phyloP scores from a whole-genome alignment of 1,140 invertebrate genomes.

The Bombus superbus region DNA sequence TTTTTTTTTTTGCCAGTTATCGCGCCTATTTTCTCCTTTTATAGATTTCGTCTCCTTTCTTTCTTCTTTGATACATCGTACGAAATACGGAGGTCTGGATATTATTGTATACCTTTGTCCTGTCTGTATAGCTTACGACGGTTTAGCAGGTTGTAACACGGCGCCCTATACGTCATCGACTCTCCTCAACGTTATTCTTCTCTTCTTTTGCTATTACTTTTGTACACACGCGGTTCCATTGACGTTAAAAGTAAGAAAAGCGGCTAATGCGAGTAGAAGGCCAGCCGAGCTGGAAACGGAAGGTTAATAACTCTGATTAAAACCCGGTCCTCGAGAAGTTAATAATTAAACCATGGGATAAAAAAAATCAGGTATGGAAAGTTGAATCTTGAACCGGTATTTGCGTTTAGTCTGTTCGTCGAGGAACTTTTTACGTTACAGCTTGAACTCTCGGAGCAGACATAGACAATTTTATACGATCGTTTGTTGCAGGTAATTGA shows the following conservation, averaged over 20 bases:
- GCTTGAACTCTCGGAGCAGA: background rate
- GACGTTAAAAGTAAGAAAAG: background rate
- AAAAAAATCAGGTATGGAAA: background rate
- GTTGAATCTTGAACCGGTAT: background rate
- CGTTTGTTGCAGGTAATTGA: background rate
- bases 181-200: too few relatives aligned
- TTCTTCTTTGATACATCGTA: too few relatives aligned
- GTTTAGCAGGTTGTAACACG: too few relatives aligned
- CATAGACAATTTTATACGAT: background rate
- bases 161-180: too few relatives aligned
- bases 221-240: background rate
- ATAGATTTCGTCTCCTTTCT: too few relatives aligned
- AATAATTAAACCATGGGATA: background rate
- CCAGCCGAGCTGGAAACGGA: background rate
- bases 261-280: background rate
- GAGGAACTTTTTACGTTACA: background rate
- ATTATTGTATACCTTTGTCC: too few relatives aligned
- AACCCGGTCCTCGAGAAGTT: background rate
- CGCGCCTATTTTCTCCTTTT: too few relatives aligned
- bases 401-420: background rate
- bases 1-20: background rate
- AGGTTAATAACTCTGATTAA: background rate
- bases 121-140: too few relatives aligned
- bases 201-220: too few relatives aligned
- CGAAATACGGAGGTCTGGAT: too few relatives aligned